Evolutionary conservation across 2,113 vertebrate genomes (phyloP), one percentile per base, ranked within the genome.

Genomic region (Myiopsitta monachus): DNA sequence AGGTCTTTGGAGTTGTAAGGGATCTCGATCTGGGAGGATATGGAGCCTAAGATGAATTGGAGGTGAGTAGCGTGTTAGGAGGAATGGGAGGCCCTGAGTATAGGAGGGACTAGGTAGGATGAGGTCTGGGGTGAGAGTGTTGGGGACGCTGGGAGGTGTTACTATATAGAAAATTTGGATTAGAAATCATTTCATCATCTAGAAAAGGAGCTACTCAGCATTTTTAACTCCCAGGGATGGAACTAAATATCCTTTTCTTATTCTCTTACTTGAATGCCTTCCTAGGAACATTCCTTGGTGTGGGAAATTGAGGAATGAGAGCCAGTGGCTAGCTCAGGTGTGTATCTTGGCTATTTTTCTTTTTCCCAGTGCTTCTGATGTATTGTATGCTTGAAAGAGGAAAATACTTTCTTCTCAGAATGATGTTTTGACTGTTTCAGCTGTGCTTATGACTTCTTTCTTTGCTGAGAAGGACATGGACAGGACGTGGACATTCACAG

Each of bases 1-100:
- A 31, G 21, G 14, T 52, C 61, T 80, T 75, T n/a, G 33, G 59
- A 57, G 17, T 28, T 6, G 3, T 28, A 63, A 28, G 15, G 72
- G 14, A 23, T 55, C 24, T 63, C 0, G 0, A 16, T 11, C 3
- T 47, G 36, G 9, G 31, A 67, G 10, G 23, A 30, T 39, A 38
- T 30, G 59, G 26, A 90, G 6, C 51, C 75, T 36, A 23, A 62
- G 52, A 14, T 17, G 31, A 70, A 59, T 47, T 74, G 10, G n/a
- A 55, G 27, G 19, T 75, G 55, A n/a, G 43, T 10, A 64, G 26
- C 18, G 7, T 46, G 18, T 63, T 68, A 57, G 33, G 30, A 74
- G 61, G 33, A 36, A 44, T 41, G 57, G 33, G 49, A 81, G 18
- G 18, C 21, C 23, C 23, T 43, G 26, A 46, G 28, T n/a, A 10